Evolutionary conservation across 2,113 vertebrate species (phyloP).

Genomic region (Xyrauchen texanus): DNA sequence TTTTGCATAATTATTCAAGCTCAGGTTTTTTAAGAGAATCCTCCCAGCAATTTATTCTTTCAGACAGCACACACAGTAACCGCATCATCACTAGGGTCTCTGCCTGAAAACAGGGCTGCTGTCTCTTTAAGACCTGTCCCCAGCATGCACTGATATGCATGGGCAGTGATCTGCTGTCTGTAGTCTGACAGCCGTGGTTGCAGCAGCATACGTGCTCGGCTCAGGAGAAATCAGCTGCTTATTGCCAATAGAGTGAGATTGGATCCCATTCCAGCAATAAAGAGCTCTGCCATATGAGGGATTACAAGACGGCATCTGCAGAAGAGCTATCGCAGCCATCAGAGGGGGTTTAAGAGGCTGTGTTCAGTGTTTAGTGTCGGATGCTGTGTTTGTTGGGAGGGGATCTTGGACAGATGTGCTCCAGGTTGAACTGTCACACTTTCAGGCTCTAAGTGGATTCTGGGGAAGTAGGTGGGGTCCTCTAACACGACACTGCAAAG

Average conservation of each 20-base stretch:
- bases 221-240: slow-evolving; percentile 52
- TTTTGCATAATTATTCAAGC: not conserved
- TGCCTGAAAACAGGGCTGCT: slow-evolving; percentile 28
- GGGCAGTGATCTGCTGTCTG: slow-evolving; percentile 55
- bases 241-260: slow-evolving; percentile 38
- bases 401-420: slow-evolving; percentile 40
- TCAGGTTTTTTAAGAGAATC: not conserved
- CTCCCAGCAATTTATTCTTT: not conserved
- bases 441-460: slow-evolving; percentile 13
- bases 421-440: slow-evolving; percentile 46
- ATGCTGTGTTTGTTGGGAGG: slow-evolving; percentile 22
- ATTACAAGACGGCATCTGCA: not conserved
- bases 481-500: not conserved
- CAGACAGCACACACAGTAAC: not conserved
- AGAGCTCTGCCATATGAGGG: too few species aligned
- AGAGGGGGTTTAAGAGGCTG: not conserved
- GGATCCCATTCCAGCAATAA: slow-evolving; percentile 1
- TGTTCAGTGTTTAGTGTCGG: not conserved
- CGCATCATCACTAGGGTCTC: not conserved
- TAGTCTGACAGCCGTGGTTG: slow-evolving; percentile 48
- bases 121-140: slow-evolving; percentile 78
- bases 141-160: slow-evolving; percentile 70
- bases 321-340: not conserved
- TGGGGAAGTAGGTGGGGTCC: slow-evolving; percentile 21
- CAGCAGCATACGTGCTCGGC: slow-evolving; percentile 38